phyloP scores from a whole-genome alignment of 2,797 vertebrate genomes.

The Naso thynnoides region DNA sequence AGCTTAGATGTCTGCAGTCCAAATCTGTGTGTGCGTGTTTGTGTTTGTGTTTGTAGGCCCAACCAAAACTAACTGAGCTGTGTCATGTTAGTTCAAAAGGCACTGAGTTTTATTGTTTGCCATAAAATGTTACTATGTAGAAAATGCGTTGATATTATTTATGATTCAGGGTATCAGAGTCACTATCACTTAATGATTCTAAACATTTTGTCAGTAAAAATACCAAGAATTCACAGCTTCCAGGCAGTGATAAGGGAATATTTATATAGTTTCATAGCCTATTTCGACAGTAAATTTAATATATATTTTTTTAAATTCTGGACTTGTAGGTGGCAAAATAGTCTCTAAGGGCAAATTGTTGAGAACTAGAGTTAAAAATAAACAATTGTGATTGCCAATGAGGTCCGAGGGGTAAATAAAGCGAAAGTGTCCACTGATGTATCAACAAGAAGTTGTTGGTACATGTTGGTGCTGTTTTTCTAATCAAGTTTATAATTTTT shows the following conservation, averaged over 20 bases:
- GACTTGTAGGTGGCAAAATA: neutral
- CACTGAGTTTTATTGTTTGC: constrained; percentile 4
- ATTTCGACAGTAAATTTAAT: neutral
- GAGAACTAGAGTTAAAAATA: neutral
- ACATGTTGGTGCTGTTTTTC: neutral
- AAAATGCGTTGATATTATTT: constrained; percentile 23
- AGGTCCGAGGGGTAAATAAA: neutral
- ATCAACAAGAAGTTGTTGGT: neutral
- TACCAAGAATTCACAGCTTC: neutral
- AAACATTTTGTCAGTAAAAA: neutral
- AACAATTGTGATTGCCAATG: neutral
- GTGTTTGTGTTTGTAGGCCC: neutral
- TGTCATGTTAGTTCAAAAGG: neutral
- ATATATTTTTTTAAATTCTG: neutral
- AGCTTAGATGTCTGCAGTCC: constrained; percentile 8
- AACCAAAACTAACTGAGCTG: constrained; percentile 12
- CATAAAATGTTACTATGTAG: constrained; percentile 21
- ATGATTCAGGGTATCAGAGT: neutral
- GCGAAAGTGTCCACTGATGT: neutral
- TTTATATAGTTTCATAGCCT: neutral
- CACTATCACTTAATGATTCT: neutral
- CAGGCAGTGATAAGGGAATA: neutral
- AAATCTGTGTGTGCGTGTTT: neutral
- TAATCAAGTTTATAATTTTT: no score
- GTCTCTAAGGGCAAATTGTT: neutral